These are phyloP conservation scores for Poecile atricapillus DNA, from an alignment of 2,113 vertebrate species.

Conservation along the genomic window DNA sequence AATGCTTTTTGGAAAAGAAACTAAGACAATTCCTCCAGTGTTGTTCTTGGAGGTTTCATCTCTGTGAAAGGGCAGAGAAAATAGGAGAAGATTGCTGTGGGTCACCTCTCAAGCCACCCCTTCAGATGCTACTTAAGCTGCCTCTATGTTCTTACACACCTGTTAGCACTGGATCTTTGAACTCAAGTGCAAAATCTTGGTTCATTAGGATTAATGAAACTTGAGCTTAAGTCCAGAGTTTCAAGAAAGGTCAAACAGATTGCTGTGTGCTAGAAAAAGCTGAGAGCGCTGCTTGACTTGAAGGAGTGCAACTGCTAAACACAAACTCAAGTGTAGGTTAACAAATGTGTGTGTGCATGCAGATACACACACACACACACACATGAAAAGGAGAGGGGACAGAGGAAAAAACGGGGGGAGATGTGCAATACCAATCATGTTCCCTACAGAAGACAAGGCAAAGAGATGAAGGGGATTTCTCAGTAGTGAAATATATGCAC, in stretches of 20 bases:
- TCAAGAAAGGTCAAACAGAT: background rate
- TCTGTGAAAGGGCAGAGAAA: background rate
- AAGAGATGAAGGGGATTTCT: conserved; percentile 1
- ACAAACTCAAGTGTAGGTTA: background rate
- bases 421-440: background rate
- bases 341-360: fast-evolving
- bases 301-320: background rate
- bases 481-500: background rate
- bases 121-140: background rate
- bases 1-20: background rate
- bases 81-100: background rate
- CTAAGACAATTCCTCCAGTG: background rate
- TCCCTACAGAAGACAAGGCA: background rate
- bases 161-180: background rate
- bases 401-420: background rate
- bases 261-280: background rate
- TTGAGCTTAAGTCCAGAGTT: background rate
- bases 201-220: background rate
- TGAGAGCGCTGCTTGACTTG: background rate
- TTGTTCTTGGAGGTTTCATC: background rate
- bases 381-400: fast-evolving
- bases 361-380: background rate
- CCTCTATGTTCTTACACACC: background rate
- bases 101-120: background rate
- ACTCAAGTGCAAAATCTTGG: background rate